Evolutionary conservation across 1,140 invertebrate genomes (phyloP).

Genomic region (Drosophila setifemur): DNA sequence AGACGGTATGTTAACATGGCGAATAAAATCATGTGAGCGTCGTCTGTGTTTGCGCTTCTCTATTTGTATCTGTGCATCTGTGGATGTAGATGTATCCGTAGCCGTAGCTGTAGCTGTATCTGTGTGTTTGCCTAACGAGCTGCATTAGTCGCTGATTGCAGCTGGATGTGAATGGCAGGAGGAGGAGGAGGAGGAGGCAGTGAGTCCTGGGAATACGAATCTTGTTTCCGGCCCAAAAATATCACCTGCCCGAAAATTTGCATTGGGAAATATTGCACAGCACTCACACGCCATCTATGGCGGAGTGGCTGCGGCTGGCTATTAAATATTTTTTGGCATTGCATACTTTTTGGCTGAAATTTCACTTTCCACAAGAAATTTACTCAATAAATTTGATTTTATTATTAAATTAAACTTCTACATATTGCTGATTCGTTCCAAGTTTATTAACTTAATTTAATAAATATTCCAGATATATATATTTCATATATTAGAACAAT

Average conservation of each 20-base stretch:
- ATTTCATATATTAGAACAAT: too few relatives aligned
- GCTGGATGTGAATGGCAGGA: slow-evolving; percentile 21
- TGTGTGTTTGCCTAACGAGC: slow-evolving; percentile 75
- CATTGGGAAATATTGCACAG: neutral
- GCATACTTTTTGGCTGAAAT: slow-evolving; percentile 24
- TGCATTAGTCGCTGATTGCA: slow-evolving; percentile 77
- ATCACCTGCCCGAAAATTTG: slow-evolving; percentile 11
- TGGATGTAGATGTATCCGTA: too few relatives aligned
- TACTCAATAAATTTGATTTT: too few relatives aligned
- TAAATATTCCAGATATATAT: too few relatives aligned
- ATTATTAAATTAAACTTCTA: too few relatives aligned
- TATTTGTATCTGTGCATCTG: slow-evolving; percentile 8
- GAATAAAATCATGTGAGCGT: slow-evolving; percentile 66
- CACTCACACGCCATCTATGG: slow-evolving; percentile 20
- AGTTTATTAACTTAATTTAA: too few relatives aligned
- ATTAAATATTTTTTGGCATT: neutral
- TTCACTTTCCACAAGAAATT: neutral
- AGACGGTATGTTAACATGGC: slow-evolving; percentile 73
- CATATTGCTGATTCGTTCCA: too few relatives aligned
- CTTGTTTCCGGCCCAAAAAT: slow-evolving; percentile 10
- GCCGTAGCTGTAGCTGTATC: neutral
- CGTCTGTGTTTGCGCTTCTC: neutral
- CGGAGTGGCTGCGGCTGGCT: neutral
- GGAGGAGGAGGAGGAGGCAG: slow-evolving; percentile 7
- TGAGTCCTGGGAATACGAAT: slow-evolving; percentile 12